These are phyloP conservation scores for Meles meles DNA, from an alignment of 2,113 vertebrate genomes.

Conservation along the genomic window DNA sequence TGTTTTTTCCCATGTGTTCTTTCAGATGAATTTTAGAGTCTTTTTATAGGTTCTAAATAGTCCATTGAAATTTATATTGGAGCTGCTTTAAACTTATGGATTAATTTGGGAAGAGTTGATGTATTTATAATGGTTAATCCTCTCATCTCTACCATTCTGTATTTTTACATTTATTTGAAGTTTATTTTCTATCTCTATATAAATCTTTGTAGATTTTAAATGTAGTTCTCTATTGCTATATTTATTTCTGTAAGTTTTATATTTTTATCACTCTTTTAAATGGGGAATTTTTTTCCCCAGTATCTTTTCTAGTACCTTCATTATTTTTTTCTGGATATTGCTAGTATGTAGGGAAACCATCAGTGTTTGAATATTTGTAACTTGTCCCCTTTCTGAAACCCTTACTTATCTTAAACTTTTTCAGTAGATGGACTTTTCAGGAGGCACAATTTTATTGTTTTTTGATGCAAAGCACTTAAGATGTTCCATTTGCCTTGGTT, in stretches of 20 bases:
- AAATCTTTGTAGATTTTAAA: neutral
- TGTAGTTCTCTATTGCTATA: neutral
- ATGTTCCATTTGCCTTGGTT: slow-evolving; percentile 29
- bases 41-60: neutral
- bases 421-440: neutral
- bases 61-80: neutral
- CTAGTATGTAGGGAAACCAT: neutral
- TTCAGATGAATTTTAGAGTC: neutral
- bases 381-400: neutral
- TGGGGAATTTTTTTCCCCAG: neutral
- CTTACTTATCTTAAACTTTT: neutral
- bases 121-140: neutral
- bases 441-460: neutral
- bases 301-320: neutral
- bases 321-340: neutral
- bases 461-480: neutral
- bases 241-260: slow-evolving; percentile 25
- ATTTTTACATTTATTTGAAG: neutral
- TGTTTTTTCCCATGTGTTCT: neutral
- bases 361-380: neutral
- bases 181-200: neutral
- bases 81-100: neutral
- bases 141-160: neutral
- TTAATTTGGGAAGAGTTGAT: neutral
- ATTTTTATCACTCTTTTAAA: neutral